Evolutionary conservation across 2,888 invertebrate genomes (phyloP).

Genomic region (Ormyrus nitidulus): DNA sequence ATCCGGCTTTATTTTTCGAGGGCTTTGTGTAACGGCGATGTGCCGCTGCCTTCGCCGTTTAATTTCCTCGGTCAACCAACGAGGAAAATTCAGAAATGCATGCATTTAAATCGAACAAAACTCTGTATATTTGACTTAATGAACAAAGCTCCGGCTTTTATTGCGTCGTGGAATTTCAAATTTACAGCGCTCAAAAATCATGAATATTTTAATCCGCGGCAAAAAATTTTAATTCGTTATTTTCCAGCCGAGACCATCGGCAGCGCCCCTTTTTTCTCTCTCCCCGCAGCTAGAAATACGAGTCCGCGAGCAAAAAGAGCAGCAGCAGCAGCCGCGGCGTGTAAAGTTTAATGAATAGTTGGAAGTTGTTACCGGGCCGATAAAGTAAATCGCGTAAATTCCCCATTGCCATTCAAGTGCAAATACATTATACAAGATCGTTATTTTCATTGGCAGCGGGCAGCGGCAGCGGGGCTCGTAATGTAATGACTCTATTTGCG

Average conservation of each 20-base stretch:
- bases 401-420: conserved; percentile 29
- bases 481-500: conserved; percentile 48
- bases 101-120: no score
- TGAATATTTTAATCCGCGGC: background rate
- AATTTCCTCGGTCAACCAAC: no score
- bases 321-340: background rate
- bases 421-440: conserved; percentile 27
- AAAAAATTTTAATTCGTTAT: conserved; percentile 28
- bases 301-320: background rate
- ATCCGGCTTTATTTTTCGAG: background rate
- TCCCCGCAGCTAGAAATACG: background rate
- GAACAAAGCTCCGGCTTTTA: no score
- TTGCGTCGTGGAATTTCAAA: no score
- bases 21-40: background rate
- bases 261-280: no score
- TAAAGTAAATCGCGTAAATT: conserved; percentile 46
- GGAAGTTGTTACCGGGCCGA: conserved; percentile 23
- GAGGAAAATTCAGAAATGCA: no score
- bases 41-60: no score
- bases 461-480: background rate
- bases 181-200: no score
- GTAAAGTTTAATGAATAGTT: conserved; percentile 24
- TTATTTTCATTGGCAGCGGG: conserved; percentile 31
- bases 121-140: no score
- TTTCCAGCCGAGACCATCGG: background rate